phyloP scores from a whole-genome alignment of 2,797 vertebrate genomes.

The Clarias laeviceps region DNA sequence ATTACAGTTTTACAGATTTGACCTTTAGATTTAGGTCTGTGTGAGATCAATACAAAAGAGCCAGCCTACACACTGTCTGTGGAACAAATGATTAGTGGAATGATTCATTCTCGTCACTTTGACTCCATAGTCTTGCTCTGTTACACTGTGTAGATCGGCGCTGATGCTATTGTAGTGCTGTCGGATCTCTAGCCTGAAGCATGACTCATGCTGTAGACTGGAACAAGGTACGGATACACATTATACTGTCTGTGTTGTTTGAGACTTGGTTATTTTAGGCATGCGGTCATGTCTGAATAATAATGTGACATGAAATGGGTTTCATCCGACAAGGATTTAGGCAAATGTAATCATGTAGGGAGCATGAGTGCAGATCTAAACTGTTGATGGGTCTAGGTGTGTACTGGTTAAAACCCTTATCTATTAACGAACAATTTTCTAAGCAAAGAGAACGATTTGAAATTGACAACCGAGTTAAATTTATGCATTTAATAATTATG shows the following conservation, averaged over 20 bases:
- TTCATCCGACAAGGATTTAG: background rate
- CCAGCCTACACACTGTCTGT: conserved; percentile 3
- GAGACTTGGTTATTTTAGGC: conserved; percentile 11
- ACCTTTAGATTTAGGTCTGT: conserved; percentile 18
- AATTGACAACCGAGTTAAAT: background rate
- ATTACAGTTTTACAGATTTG: background rate
- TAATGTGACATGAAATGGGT: conserved; percentile 10
- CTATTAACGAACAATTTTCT: background rate
- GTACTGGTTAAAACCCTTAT: background rate
- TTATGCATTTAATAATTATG: background rate
- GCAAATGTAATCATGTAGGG: background rate
- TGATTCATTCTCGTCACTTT: conserved; percentile 37
- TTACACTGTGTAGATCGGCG: conserved; percentile 24
- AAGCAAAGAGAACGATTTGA: background rate
- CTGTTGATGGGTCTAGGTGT: background rate
- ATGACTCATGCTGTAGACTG: conserved; percentile 20
- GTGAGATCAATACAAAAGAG: conserved; percentile 11
- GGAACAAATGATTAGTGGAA: conserved; percentile 32
- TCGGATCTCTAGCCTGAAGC: conserved; percentile 32
- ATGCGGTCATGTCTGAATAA: conserved; percentile 7
- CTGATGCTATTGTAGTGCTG: conserved; percentile 35
- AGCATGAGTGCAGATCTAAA: background rate
- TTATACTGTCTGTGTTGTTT: conserved; percentile 12
- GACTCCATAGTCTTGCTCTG: conserved; percentile 23
- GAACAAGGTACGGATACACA: conserved; percentile 19